phyloP scores from a whole-genome alignment of 2,888 invertebrate genomes.

The Lepetodrilus schrolli region DNA sequence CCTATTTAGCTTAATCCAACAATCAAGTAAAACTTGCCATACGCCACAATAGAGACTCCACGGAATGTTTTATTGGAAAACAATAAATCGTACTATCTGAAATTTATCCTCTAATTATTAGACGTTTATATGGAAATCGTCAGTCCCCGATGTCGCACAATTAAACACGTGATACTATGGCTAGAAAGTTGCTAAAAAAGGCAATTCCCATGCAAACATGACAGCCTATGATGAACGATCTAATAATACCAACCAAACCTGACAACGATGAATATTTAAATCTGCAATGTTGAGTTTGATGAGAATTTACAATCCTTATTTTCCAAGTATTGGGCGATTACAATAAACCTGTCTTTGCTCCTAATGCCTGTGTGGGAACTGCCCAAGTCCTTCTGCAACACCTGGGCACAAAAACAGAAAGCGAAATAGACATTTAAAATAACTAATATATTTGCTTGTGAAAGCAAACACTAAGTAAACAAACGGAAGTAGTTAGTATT shows the following conservation, averaged over 20 bases:
- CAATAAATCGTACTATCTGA: slow-evolving; percentile 5
- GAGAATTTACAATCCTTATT: slow-evolving; percentile 19
- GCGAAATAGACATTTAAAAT: too few species aligned
- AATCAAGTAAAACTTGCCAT: too few species aligned
- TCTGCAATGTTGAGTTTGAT: not conserved
- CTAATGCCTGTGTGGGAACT: too few species aligned
- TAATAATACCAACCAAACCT: slow-evolving; percentile 8
- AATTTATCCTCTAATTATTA: slow-evolving; percentile 8
- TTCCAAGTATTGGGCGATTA: not conserved
- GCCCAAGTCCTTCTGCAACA: too few species aligned
- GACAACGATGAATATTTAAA: slow-evolving; percentile 23
- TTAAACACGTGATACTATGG: not conserved
- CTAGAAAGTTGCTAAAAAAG: not conserved
- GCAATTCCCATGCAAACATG: slow-evolving; percentile 17
- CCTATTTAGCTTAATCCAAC: too few species aligned
- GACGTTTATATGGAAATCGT: slow-evolving; percentile 16
- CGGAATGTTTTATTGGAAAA: not conserved
- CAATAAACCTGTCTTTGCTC: too few species aligned
- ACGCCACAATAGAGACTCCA: not conserved
- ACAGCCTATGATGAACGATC: not conserved
- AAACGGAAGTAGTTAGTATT: too few species aligned
- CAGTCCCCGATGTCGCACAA: not conserved
- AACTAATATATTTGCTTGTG: too few species aligned
- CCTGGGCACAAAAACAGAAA: too few species aligned
- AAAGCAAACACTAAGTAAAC: too few species aligned